phyloP scores from a whole-genome alignment of 2,797 vertebrate species.

The Micromesistius poutassou region DNA sequence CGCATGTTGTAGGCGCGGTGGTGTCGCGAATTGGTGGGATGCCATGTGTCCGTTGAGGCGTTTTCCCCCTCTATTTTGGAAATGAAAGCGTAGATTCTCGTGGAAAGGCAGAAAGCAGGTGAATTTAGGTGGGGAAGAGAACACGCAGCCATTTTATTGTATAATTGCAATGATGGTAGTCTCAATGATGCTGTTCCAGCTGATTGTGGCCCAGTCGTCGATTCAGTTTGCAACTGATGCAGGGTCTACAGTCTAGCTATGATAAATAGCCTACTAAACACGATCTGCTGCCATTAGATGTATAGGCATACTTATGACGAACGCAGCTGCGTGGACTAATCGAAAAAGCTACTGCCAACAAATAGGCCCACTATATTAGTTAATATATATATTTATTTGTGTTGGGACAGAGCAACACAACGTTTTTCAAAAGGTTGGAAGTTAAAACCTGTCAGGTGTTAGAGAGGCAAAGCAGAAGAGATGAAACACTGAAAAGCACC shows the following conservation, averaged over 20 bases:
- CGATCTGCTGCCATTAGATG: not conserved
- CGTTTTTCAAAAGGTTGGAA: not conserved
- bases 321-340: not conserved
- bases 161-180: not conserved
- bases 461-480: not conserved
- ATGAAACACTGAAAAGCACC: not conserved
- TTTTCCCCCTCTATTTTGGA: not conserved
- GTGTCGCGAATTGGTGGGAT: not conserved
- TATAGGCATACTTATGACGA: not conserved
- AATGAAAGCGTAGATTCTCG: not conserved
- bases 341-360: not conserved
- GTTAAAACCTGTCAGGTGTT: not conserved
- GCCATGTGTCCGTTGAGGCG: not conserved
- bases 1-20: not conserved
- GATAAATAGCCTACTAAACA: not conserved
- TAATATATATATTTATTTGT: not conserved
- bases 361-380: not conserved
- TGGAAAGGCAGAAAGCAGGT: not conserved
- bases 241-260: not conserved
- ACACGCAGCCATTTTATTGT: constrained; percentile 65
- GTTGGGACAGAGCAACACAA: not conserved
- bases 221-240: not conserved
- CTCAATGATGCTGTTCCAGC: not conserved
- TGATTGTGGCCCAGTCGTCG: not conserved
- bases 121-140: not conserved